Percentiles rank a stretch among this genome's conserved stretches.
phyloP scores from a whole-genome alignment of 2,113 vertebrate species.

The Puma concolor region DNA sequence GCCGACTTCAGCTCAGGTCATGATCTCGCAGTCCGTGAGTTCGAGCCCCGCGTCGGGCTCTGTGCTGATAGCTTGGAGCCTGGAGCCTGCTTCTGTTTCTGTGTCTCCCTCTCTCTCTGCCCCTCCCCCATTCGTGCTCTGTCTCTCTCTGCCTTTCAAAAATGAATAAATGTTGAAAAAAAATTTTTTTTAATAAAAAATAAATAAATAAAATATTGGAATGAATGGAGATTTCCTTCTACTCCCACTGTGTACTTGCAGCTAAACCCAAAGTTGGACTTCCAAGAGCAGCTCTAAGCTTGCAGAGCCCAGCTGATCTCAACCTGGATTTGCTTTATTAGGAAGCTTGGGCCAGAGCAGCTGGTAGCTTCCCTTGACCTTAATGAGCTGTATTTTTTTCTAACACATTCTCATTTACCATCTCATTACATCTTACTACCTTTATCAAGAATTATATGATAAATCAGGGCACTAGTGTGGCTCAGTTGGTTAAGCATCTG shows the following conservation, averaged over 20 bases:
- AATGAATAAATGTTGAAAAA: too few relatives aligned
- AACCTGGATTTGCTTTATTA: not conserved
- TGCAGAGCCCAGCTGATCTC: not conserved
- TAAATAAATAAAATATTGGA: not conserved
- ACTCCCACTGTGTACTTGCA: not conserved
- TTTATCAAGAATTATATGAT: not conserved
- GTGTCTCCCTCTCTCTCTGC: too few relatives aligned
- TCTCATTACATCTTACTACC: not conserved
- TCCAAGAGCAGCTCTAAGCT: not conserved
- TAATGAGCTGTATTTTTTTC: not conserved
- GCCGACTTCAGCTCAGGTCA: too few relatives aligned
- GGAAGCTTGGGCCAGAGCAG: not conserved
- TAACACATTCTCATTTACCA: not conserved
- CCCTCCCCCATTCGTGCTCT: too few relatives aligned
- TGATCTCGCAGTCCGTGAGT: too few relatives aligned
- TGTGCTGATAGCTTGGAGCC: too few relatives aligned
- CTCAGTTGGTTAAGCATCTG: too few relatives aligned
- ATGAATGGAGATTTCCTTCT: not conserved
- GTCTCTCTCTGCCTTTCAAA: too few relatives aligned
- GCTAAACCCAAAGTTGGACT: not conserved
- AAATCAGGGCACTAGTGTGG: not conserved
- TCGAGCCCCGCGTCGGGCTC: too few relatives aligned
- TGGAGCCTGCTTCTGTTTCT: too few relatives aligned
- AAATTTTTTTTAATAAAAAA: too few relatives aligned
- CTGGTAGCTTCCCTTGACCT: not conserved